phyloP scores from a whole-genome alignment of 1,140 invertebrate genomes.

The Bombus polaris region DNA sequence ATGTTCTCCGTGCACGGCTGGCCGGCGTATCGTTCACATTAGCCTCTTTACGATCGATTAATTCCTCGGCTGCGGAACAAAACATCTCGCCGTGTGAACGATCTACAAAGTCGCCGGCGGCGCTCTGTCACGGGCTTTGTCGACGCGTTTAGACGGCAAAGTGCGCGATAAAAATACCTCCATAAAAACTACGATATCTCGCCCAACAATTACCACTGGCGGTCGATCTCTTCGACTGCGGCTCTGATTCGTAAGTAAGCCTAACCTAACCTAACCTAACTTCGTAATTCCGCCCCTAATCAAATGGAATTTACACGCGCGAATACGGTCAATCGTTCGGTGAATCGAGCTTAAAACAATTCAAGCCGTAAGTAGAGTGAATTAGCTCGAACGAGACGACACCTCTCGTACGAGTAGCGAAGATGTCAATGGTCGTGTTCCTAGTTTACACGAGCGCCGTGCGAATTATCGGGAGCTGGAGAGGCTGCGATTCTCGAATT shows the following conservation, averaged over 20 bases:
- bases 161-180: slow-evolving; percentile 44
- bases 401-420: background rate
- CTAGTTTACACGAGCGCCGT: slow-evolving; percentile 4
- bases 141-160: slow-evolving; percentile 34
- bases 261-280: background rate
- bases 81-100: slow-evolving; percentile 52
- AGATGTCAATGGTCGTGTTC: slow-evolving; percentile 11
- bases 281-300: background rate
- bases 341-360: background rate
- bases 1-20: slow-evolving; percentile 51
- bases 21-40: slow-evolving; percentile 60
- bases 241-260: background rate
- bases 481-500: slow-evolving; percentile 48
- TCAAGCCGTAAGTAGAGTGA: background rate
- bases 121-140: slow-evolving; percentile 35
- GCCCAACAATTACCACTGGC: background rate
- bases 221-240: background rate
- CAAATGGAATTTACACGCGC: background rate
- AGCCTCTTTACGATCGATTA: slow-evolving; percentile 61
- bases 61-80: slow-evolving; percentile 57
- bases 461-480: slow-evolving; percentile 33
- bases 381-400: background rate
- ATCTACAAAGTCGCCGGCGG: slow-evolving; percentile 40
- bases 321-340: background rate
- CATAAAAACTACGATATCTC: slow-evolving; percentile 25